A percentile compares a stretch with the other conserved stretches of the same genome.
These are phyloP conservation scores for Hypomecis atomaria DNA, from an alignment of 2,888 invertebrate species.

Conservation along the genomic window DNA sequence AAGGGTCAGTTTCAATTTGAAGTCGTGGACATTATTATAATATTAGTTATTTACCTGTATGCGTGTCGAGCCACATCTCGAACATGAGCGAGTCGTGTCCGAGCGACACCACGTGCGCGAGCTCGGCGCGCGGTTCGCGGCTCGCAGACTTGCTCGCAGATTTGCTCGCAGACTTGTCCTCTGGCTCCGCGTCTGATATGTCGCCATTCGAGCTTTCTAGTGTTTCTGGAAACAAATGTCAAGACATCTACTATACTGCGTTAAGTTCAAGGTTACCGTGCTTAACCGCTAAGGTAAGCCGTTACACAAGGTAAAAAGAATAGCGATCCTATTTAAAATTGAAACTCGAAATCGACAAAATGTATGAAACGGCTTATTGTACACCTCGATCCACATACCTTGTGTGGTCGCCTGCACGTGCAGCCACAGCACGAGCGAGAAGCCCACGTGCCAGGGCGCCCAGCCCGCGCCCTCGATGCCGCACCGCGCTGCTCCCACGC, in stretches of 20 bases:
- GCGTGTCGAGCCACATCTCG: conserved; percentile 85
- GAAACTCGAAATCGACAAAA: too few relatives aligned
- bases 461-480: conserved; percentile 81
- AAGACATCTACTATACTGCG: neutral
- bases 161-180: conserved; percentile 43
- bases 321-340: too few relatives aligned
- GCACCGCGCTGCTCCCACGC: conserved; percentile 63
- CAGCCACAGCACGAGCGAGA: conserved; percentile 84
- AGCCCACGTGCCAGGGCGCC: conserved; percentile 87
- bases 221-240: conserved; percentile 45
- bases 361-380: too few relatives aligned
- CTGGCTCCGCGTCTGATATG: conserved; percentile 48
- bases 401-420: conserved; percentile 57
- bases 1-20: too few relatives aligned
- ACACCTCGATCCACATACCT: too few relatives aligned
- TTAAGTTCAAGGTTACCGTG: too few relatives aligned
- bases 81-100: conserved; percentile 86
- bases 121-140: conserved; percentile 50
- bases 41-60: conserved; percentile 56
- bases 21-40: too few relatives aligned
- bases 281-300: too few relatives aligned
- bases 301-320: too few relatives aligned
- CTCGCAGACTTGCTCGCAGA: conserved; percentile 41
- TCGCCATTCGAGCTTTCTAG: conserved; percentile 55
- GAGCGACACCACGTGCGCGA: conserved; percentile 85